phyloP scores from a whole-genome alignment of 2,888 invertebrate genomes.

The Acronicta aceris region DNA sequence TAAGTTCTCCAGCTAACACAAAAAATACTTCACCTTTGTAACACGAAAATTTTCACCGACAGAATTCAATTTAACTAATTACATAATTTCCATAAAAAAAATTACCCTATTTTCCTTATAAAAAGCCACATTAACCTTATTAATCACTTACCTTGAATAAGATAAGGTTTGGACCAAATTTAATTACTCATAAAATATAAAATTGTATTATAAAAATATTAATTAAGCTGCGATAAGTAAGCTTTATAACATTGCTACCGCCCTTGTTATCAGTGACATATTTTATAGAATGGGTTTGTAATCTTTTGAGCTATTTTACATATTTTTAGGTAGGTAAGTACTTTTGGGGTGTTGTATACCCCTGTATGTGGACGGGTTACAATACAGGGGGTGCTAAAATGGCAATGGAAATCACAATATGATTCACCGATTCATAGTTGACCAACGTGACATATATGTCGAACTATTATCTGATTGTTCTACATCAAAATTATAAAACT shows the following conservation, averaged over 20 bases:
- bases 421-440: too few species aligned
- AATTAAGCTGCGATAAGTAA: slow-evolving; percentile 78
- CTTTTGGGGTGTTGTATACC: slow-evolving; percentile 15
- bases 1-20: slow-evolving; percentile 2
- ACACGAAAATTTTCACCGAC: slow-evolving; percentile 34
- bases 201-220: slow-evolving; percentile 76
- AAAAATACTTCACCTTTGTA: slow-evolving; percentile 32
- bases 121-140: slow-evolving; percentile 64
- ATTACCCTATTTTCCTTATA: slow-evolving; percentile 63
- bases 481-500: too few species aligned
- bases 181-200: slow-evolving; percentile 62
- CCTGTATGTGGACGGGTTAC: neutral
- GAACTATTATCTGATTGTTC: too few species aligned
- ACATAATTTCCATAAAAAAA: slow-evolving; percentile 60
- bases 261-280: slow-evolving; percentile 40
- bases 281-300: slow-evolving; percentile 54
- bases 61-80: slow-evolving; percentile 58
- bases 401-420: too few species aligned
- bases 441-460: too few species aligned
- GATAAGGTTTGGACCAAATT: slow-evolving; percentile 61
- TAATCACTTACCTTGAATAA: slow-evolving; percentile 62
- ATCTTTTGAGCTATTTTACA: slow-evolving; percentile 37
- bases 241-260: slow-evolving; percentile 25
- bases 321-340: slow-evolving; percentile 36
- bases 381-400: neutral